These are phyloP conservation scores for Xylota segnis DNA, from an alignment of 2,888 invertebrate species.

Conservation along the genomic window DNA sequence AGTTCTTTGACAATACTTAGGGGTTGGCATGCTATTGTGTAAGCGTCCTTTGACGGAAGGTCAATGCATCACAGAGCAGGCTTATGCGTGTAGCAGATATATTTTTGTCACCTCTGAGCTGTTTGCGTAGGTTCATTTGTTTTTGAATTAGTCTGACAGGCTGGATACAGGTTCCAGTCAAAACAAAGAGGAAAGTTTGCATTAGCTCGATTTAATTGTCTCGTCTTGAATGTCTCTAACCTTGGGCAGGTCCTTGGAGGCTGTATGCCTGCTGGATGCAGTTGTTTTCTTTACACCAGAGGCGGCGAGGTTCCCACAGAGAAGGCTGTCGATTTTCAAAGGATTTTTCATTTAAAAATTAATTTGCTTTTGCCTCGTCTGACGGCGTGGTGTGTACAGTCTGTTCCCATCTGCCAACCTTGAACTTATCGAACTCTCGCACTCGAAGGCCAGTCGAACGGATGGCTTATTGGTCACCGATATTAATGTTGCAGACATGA, in stretches of 20 bases:
- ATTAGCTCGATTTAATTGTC: neutral
- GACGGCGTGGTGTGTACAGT: neutral
- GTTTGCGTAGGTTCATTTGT: neutral
- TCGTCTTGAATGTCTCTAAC: neutral
- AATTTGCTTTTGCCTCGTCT: neutral
- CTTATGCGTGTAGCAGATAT: too few relatives aligned
- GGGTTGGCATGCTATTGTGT: conserved; percentile 12
- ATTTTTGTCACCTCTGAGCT: neutral
- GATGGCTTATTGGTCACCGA: conserved; percentile 1
- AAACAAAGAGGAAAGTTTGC: neutral
- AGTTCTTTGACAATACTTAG: neutral
- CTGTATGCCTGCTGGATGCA: neutral
- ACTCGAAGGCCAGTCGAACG: neutral
- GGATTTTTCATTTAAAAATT: conserved; percentile 8
- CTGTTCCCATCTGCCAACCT: conserved; percentile 14
- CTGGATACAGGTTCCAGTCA: neutral
- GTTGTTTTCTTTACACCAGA: conserved; percentile 12
- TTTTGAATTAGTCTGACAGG: neutral
- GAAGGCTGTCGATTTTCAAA: neutral
- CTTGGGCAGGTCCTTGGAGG: neutral
- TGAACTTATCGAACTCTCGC: conserved; percentile 24
- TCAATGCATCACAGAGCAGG: neutral
- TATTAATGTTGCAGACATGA: conserved; percentile 36
- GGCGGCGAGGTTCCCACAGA: neutral
- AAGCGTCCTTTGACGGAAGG: neutral